A percentile compares a stretch with the other conserved stretches of the same genome.
phyloP scores from a whole-genome alignment of 2,888 invertebrate genomes.

The Notodonta ziczac region DNA sequence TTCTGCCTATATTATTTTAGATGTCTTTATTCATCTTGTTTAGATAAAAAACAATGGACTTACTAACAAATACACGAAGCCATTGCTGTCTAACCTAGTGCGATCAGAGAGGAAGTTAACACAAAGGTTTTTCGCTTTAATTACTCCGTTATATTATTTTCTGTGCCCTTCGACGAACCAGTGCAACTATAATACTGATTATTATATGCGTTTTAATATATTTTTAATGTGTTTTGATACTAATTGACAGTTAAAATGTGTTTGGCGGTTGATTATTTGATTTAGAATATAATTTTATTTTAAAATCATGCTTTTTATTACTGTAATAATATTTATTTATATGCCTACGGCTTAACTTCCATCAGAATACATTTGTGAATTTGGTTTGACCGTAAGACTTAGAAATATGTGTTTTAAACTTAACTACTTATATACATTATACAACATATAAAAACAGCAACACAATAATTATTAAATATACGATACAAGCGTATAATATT shows the following conservation, averaged over 20 bases:
- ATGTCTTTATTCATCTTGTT: too few relatives aligned
- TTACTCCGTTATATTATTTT: neutral
- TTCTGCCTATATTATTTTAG: too few relatives aligned
- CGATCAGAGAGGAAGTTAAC: neutral
- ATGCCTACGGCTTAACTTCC: slow-evolving; percentile 12
- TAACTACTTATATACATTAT: slow-evolving; percentile 24
- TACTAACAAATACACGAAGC: too few relatives aligned
- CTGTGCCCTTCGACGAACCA: slow-evolving; percentile 41
- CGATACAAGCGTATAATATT: slow-evolving; percentile 36
- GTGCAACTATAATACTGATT: slow-evolving; percentile 36
- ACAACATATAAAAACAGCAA: slow-evolving; percentile 31
- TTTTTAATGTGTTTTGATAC: slow-evolving; percentile 24
- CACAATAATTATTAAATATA: slow-evolving; percentile 20
- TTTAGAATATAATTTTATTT: slow-evolving; percentile 20
- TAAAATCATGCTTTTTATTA: slow-evolving; percentile 19
- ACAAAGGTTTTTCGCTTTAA: slow-evolving; percentile 9
- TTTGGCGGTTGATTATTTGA: slow-evolving; percentile 4
- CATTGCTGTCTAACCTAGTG: too few relatives aligned
- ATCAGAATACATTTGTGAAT: neutral
- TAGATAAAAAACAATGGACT: too few relatives aligned
- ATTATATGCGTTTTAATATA: slow-evolving; percentile 17
- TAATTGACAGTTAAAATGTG: slow-evolving; percentile 28
- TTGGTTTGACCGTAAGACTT: neutral
- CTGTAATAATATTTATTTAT: slow-evolving; percentile 20
- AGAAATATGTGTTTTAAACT: neutral